A percentile compares a stretch with the other conserved stretches of the same genome.
Conservation (phyloP, 2,888 invertebrate genomes). For the Caenorhabditis macrosperma region DNA sequence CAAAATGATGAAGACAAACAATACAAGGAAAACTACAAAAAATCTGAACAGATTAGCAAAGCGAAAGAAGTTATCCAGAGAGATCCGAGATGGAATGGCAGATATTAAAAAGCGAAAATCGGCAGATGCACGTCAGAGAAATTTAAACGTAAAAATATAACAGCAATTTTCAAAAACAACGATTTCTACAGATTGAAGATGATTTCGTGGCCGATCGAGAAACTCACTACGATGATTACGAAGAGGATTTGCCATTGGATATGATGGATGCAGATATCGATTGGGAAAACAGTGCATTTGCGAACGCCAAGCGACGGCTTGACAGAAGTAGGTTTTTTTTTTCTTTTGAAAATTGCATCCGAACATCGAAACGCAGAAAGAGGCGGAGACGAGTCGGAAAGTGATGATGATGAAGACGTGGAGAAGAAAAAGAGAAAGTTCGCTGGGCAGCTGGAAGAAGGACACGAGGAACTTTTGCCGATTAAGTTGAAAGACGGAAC, state of each 20-base stretch:
- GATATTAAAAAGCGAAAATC: constrained; percentile 65
- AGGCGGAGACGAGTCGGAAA: constrained; percentile 30
- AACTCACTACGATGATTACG: constrained; percentile 67
- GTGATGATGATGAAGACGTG: constrained; percentile 57
- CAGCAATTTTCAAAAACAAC: background rate
- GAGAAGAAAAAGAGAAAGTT: constrained; percentile 67
- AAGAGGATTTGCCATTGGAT: constrained; percentile 72
- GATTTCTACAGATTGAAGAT: constrained; percentile 68
- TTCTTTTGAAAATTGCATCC: background rate
- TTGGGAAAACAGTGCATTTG: constrained; percentile 71
- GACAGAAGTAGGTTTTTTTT: constrained; percentile 41
- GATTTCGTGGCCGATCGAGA: constrained; percentile 71
- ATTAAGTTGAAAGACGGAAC: constrained; percentile 75
- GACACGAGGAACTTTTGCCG: constrained; percentile 71
- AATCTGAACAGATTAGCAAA: constrained; percentile 63
- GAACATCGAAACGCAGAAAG: constrained; percentile 21
- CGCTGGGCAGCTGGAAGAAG: constrained; percentile 63
- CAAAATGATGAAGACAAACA: constrained; percentile 67
- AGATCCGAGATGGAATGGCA: constrained; percentile 61
- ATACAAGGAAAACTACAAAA: constrained; percentile 63
- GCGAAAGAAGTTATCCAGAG: constrained; percentile 62
- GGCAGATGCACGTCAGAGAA: constrained; percentile 56
- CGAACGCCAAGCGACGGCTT: constrained; percentile 55
- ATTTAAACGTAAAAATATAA: constrained; percentile 50
- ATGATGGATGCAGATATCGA: constrained; percentile 76